These are phyloP conservation scores for Alfaro cultratus DNA, from an alignment of 2,797 vertebrate species.

Conservation along the genomic window DNA sequence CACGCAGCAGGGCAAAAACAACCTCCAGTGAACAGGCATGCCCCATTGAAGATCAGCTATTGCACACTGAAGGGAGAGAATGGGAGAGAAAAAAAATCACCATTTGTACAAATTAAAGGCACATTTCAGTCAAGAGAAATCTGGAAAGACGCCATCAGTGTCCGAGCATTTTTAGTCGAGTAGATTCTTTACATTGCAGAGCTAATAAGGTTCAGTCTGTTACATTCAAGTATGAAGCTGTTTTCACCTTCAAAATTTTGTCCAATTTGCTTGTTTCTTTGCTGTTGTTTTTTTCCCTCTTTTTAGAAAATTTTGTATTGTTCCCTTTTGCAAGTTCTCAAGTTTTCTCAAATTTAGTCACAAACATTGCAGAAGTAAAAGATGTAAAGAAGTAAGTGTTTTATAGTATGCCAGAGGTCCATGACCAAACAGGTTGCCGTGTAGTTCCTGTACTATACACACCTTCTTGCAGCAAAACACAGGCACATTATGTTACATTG, in stretches of 20 bases:
- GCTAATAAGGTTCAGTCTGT: conserved; percentile 31
- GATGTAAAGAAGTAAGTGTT: background rate
- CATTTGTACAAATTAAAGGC: conserved; percentile 78
- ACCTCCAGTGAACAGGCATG: conserved; percentile 75
- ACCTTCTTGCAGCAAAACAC: conserved; percentile 80
- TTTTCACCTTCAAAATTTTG: conserved; percentile 16
- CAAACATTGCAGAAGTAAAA: conserved; percentile 27
- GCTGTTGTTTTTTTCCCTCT: background rate
- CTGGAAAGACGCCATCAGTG: conserved; percentile 62
- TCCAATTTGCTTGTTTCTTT: conserved; percentile 12
- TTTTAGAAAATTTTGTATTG: conserved; percentile 17
- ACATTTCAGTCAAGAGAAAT: conserved; percentile 78
- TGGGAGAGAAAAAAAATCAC: conserved; percentile 46
- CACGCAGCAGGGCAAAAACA: conserved; percentile 73
- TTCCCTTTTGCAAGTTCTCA: conserved; percentile 36
- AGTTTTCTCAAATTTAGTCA: conserved; percentile 52
- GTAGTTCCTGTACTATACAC: conserved; percentile 66
- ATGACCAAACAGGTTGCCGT: conserved; percentile 47
- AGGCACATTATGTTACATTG: conserved; percentile 80
- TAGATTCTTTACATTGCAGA: conserved; percentile 44
- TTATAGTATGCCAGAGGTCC: conserved; percentile 4
- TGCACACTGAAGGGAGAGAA: conserved; percentile 68
- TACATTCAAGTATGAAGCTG: conserved; percentile 49
- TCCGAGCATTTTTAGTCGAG: conserved; percentile 54
- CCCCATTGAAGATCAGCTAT: conserved; percentile 75